Evolutionary conservation across 2,888 invertebrate species (phyloP).

Genomic region (Erebia aethiops): DNA sequence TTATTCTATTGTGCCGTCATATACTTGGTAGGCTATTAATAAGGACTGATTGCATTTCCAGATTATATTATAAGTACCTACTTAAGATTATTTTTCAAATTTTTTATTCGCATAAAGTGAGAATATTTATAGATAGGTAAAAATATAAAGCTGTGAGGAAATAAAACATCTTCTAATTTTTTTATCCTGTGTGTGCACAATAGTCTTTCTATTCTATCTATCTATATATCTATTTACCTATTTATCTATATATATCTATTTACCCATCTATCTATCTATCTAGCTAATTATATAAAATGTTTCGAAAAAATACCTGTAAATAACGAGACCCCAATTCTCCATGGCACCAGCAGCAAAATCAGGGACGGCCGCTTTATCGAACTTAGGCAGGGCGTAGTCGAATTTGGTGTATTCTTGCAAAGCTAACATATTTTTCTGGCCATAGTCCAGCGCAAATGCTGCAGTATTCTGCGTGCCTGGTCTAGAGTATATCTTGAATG

Average conservation of each 20-base stretch:
- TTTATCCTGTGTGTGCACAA: too few relatives aligned
- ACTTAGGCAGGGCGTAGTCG: constrained; percentile 83
- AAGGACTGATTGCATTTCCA: constrained; percentile 5
- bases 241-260: too few relatives aligned
- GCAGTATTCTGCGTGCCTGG: constrained; percentile 59
- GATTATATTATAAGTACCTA: background rate
- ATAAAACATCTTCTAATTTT: too few relatives aligned
- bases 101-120: too few relatives aligned
- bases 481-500: constrained; percentile 69
- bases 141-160: too few relatives aligned
- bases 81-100: too few relatives aligned
- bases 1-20: constrained; percentile 12
- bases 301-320: constrained; percentile 84
- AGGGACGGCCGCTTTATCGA: constrained; percentile 91
- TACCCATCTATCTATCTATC: too few relatives aligned
- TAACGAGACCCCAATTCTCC: constrained; percentile 91
- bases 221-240: too few relatives aligned
- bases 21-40: constrained; percentile 6
- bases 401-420: constrained; percentile 67
- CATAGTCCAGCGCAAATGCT: constrained; percentile 66
- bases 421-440: constrained; percentile 67
- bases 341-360: constrained; percentile 91
- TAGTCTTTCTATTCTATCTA: too few relatives aligned
- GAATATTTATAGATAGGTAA: too few relatives aligned
- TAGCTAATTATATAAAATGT: too few relatives aligned